These are phyloP conservation scores for Crocallis elinguaria DNA, from an alignment of 2,888 invertebrate species.

Conservation along the genomic window DNA sequence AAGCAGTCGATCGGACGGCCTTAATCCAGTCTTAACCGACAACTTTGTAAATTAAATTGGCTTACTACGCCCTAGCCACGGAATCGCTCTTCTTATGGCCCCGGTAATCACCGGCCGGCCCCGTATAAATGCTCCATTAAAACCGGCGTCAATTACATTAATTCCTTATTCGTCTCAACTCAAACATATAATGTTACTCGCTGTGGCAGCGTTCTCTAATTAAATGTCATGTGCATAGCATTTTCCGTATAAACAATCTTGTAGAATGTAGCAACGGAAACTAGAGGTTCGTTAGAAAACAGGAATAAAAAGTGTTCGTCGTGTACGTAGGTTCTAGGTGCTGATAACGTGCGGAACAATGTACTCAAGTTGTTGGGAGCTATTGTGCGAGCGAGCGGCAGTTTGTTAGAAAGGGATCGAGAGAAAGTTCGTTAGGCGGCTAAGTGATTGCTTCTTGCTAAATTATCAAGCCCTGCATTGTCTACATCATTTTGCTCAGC, in stretches of 20 bases:
- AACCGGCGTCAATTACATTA: conserved; percentile 79
- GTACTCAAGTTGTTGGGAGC: not conserved
- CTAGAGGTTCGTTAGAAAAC: conserved; percentile 51
- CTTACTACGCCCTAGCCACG: conserved; percentile 61
- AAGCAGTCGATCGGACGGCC: conserved; percentile 48
- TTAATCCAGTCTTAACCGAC: conserved; percentile 74
- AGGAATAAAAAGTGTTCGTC: conserved; percentile 52
- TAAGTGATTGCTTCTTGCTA: conserved; percentile 2
- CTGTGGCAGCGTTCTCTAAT: conserved; percentile 60
- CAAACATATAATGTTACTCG: conserved; percentile 63
- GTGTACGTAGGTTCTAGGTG: no score
- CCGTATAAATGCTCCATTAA: conserved; percentile 77
- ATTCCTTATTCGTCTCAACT: conserved; percentile 71
- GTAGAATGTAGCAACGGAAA: conserved; percentile 64
- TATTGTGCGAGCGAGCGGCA: conserved; percentile 2
- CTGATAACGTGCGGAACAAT: no score
- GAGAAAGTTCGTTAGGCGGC: conserved; percentile 1
- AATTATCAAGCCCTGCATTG: conserved; percentile 3
- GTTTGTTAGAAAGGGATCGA: conserved; percentile 11
- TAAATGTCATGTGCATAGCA: conserved; percentile 69
- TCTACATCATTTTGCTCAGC: not conserved
- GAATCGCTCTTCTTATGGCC: conserved; percentile 74
- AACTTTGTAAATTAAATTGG: conserved; percentile 82
- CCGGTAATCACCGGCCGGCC: conserved; percentile 67
- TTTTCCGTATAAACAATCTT: conserved; percentile 55